Evolutionary conservation across 2,888 invertebrate species (phyloP), one percentile per base, ranked within the genome.

Genomic region (Flexamia atlantica): DNA sequence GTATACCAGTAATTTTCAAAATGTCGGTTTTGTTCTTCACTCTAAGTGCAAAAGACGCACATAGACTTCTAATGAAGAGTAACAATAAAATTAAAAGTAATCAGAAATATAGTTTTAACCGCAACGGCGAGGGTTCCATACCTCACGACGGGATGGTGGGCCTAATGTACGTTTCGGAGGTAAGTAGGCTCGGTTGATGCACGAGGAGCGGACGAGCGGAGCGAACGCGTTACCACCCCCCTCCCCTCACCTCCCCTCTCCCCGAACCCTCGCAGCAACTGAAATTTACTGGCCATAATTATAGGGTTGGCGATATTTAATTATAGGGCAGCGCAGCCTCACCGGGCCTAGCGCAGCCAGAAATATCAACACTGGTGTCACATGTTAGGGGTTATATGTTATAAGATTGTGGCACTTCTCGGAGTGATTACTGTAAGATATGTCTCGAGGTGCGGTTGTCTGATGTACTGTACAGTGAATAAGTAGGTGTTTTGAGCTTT

Each of bases 271-370:
- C 76, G 17, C 53, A 32, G 85, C 84, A 84, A 85, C 82, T 82
- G 82, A 86, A 86, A 86, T 86, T 85, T 86, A 86, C 86, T 84
- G 86, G 84, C 85, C 85, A 83, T 86, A 86, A 86, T 86, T 86
- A 85, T 85, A 86, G 86, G 86, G 86, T 85, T 84, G 84, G 85
- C 85, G 82, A 85, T 85, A 85, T 85, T 86, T 86, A 86, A 86
- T 86, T 86, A 85, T 84, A 86, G 86, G 82, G 83, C 81, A 50
- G 80, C n/a, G n/a, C 57, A 23, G 79, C 7, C 79, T 36, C 32
- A 36, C 23, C 57, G 32, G 53, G 79, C 57, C 57, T 23, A 17
- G 46, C 79, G 30, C 30, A 57, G 46, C 79, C 72, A 72, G 72
- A 36, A 40, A 40, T 72, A 72, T 72, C 72, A 53, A 30, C 53